A percentile compares a stretch with the other conserved stretches of the same genome.
Evolutionary conservation across 1,140 invertebrate genomes (phyloP).

Genomic region (Melitaea cinxia): DNA sequence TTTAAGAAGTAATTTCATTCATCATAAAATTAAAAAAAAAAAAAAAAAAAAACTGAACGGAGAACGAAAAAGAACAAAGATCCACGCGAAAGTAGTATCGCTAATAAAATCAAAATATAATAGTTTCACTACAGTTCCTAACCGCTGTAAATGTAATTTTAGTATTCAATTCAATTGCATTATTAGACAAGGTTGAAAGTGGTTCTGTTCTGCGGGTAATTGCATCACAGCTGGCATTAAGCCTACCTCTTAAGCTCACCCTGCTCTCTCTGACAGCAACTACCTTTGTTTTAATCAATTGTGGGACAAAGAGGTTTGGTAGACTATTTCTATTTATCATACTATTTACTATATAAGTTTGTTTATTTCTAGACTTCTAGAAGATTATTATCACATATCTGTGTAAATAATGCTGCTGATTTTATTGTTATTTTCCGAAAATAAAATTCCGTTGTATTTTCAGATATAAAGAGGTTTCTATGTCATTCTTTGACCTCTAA

Average conservation of each 20-base stretch:
- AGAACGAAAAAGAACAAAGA: background rate
- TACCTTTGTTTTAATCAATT: background rate
- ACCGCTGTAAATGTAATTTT: background rate
- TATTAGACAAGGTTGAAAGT: background rate
- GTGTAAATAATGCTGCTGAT: no score
- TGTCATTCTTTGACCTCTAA: no score
- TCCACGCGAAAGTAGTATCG: background rate
- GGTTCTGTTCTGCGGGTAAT: background rate
- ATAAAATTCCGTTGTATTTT: no score
- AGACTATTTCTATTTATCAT: no score
- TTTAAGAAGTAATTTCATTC: no score
- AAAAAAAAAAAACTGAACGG: no score
- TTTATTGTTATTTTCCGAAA: no score
- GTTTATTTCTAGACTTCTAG: no score
- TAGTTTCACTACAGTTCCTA: background rate
- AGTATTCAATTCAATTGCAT: constrained; percentile 7
- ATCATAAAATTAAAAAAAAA: no score
- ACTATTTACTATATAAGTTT: no score
- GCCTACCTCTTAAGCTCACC: background rate
- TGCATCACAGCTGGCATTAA: background rate
- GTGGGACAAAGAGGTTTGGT: background rate
- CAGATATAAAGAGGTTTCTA: no score
- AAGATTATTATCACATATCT: no score
- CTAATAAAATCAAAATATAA: background rate
- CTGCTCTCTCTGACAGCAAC: background rate